These are phyloP conservation scores for Eulimnadia texana DNA, from an alignment of 1,140 invertebrate genomes.

Conservation along the genomic window DNA sequence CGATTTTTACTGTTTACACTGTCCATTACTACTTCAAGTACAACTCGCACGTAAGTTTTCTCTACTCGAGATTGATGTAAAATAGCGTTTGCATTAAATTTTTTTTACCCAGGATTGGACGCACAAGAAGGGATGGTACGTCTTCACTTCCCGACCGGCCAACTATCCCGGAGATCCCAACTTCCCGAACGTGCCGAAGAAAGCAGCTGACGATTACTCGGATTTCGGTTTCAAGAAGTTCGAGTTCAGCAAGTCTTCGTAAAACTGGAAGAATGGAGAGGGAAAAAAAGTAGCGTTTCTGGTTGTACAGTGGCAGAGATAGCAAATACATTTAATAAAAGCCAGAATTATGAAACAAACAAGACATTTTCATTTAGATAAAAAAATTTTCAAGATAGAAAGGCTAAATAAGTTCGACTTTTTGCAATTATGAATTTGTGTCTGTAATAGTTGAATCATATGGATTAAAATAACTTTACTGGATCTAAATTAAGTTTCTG, in stretches of 20 bases:
- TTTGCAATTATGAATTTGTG: too few species aligned
- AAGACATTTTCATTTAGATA: too few species aligned
- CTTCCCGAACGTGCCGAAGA: constrained; percentile 37
- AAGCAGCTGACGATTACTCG: constrained; percentile 42
- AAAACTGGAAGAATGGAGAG: not conserved
- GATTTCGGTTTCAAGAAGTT: constrained; percentile 49
- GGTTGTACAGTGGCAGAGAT: constrained; percentile 10
- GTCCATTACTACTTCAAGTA: constrained; percentile 62
- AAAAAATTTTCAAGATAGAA: too few species aligned
- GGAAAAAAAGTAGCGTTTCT: constrained; percentile 3
- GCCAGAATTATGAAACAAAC: too few species aligned
- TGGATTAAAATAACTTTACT: too few species aligned
- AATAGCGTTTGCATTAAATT: not conserved
- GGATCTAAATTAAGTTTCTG: too few species aligned
- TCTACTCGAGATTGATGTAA: not conserved
- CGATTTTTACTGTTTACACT: constrained; percentile 33
- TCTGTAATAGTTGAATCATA: too few species aligned
- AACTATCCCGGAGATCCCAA: constrained; percentile 46
- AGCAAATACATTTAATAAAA: constrained; percentile 5
- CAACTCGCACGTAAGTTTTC: constrained; percentile 51
- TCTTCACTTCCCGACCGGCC: constrained; percentile 33
- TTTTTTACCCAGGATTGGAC: constrained; percentile 45
- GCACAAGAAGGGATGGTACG: constrained; percentile 47
- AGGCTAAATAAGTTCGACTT: too few species aligned
- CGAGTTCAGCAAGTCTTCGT: constrained; percentile 9